Conservation (phyloP, 2,797 vertebrate species). For the Potorous gilbertii region DNA sequence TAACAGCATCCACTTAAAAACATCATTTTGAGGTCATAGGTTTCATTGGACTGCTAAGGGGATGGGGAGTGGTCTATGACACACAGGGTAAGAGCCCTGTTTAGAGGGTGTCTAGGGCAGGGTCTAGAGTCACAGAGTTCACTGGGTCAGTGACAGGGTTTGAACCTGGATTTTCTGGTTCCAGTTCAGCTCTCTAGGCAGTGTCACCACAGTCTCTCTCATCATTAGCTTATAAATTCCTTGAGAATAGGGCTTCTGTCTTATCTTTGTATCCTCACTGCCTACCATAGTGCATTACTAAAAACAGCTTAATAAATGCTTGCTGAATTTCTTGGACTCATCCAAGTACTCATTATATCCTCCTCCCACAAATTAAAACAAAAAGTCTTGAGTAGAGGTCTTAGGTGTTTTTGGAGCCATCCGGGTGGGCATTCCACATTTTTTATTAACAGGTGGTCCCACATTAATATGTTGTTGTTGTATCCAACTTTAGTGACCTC, state of each 20-base stretch:
- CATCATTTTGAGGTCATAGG: background rate
- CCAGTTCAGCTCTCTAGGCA: background rate
- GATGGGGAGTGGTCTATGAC: background rate
- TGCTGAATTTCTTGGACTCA: background rate
- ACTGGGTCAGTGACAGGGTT: background rate
- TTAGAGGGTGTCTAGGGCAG: background rate
- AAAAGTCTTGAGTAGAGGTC: background rate
- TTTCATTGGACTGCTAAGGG: background rate
- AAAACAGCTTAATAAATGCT: background rate
- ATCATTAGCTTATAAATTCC: background rate
- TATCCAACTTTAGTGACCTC: background rate
- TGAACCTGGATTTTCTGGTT: background rate
- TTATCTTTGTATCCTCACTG: background rate
- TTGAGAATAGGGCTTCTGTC: background rate
- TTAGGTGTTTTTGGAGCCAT: background rate
- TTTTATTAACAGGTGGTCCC: background rate
- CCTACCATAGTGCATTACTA: background rate
- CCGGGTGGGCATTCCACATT: background rate
- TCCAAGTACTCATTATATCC: background rate
- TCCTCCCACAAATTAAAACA: background rate
- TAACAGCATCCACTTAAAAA: background rate
- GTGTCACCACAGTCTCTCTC: background rate
- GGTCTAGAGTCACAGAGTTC: background rate
- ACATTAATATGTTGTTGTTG: background rate
- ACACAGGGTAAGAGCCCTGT: background rate